These are phyloP conservation scores for Strigamia maritima DNA, from an alignment of 2,888 invertebrate species.

Conservation along the genomic window DNA sequence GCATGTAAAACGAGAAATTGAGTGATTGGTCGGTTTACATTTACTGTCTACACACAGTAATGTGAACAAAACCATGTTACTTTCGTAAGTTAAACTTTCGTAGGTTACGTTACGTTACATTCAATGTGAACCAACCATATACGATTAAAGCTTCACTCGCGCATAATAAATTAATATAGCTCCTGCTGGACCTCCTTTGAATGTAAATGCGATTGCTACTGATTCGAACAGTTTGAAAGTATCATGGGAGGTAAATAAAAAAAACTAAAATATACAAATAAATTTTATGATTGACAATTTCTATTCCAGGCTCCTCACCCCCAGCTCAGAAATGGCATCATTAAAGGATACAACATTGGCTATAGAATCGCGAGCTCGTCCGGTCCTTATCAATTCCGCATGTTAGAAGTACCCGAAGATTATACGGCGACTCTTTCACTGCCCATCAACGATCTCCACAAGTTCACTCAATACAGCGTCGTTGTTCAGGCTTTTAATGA, in stretches of 20 bases:
- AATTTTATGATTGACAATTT: too few relatives aligned
- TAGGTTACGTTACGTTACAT: too few relatives aligned
- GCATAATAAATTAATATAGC: too few relatives aligned
- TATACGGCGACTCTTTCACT: neutral
- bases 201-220: neutral
- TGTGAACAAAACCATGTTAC: too few relatives aligned
- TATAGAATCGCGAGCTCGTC: neutral
- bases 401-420: slow-evolving; percentile 27
- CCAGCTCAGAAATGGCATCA: slow-evolving; percentile 8
- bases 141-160: too few relatives aligned
- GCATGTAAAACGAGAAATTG: too few relatives aligned
- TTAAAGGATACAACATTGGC: slow-evolving; percentile 8
- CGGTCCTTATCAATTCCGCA: neutral
- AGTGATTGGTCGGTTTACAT: too few relatives aligned
- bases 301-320: neutral
- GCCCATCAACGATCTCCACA: neutral
- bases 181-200: neutral
- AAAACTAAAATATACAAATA: too few relatives aligned
- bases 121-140: too few relatives aligned
- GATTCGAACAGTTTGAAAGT: neutral
- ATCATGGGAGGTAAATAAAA: neutral
- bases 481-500: slow-evolving; percentile 51
- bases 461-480: slow-evolving; percentile 50
- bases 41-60: too few relatives aligned
- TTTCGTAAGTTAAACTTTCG: too few relatives aligned